Conservation (phyloP, 2,113 vertebrate genomes). For the Oreochromis niloticus region DNA sequence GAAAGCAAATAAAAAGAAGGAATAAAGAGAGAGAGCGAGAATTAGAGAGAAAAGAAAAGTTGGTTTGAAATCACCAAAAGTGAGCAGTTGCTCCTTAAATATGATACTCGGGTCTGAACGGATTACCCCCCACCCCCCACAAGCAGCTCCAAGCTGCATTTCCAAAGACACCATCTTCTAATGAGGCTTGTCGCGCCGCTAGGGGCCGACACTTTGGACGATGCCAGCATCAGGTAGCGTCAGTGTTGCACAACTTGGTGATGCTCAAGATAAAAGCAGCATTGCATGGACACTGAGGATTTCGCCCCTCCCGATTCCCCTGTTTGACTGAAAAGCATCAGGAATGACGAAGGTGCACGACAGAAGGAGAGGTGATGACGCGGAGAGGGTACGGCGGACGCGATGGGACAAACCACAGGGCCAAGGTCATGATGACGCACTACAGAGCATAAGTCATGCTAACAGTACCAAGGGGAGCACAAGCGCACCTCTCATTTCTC, state of each 20-base stretch:
- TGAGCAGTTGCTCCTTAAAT: conserved; percentile 47
- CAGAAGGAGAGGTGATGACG: conserved; percentile 6
- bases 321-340: conserved; percentile 1
- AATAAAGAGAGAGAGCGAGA: neutral
- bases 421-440: neutral
- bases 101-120: conserved; percentile 20
- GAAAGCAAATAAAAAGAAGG: neutral
- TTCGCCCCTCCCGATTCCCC: conserved; percentile 10
- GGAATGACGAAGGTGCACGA: conserved; percentile 37
- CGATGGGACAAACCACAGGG: neutral
- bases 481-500: conserved; percentile 12
- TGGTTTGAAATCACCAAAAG: conserved; percentile 38
- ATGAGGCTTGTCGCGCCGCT: neutral
- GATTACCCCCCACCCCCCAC: neutral
- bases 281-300: conserved; percentile 55
- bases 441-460: conserved; percentile 3
- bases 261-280: conserved; percentile 55
- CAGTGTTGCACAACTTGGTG: conserved; percentile 1
- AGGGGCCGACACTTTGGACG: conserved; percentile 9
- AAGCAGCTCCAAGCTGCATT: conserved; percentile 18
- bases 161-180: conserved; percentile 1
- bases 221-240: neutral
- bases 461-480: conserved; percentile 28
- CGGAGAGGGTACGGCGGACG: neutral
- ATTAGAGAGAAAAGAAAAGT: neutral